Evolutionary conservation across 2,113 vertebrate species (phyloP).

Genomic region (Notarius lentiginosus): DNA sequence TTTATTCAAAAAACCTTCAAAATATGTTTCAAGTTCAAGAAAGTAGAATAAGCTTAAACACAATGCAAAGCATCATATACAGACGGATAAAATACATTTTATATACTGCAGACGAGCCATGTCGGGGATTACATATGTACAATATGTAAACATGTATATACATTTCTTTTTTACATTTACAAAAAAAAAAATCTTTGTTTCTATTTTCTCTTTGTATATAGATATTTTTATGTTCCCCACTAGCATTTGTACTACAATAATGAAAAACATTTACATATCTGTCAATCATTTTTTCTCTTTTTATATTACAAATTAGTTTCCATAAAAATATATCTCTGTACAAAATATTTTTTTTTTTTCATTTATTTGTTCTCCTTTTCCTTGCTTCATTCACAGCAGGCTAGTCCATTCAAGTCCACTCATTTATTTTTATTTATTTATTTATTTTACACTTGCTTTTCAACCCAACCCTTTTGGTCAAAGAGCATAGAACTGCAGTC

Average conservation of each 20-base stretch:
- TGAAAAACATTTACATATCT: conserved; percentile 94
- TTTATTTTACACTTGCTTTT: conserved; percentile 40
- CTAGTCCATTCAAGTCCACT: conserved; percentile 50
- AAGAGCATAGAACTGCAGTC: conserved; percentile 46
- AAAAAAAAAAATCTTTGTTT: conserved; percentile 75
- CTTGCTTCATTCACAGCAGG: conserved; percentile 42
- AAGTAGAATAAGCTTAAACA: conserved; percentile 93
- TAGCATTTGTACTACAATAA: conserved; percentile 94
- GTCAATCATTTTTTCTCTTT: conserved; percentile 78
- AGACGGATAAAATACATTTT: conserved; percentile 99
- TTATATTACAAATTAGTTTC: conserved; percentile 98
- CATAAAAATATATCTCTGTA: conserved; percentile 99
- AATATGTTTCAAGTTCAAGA: conserved; percentile 99
- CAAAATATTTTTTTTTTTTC: conserved; percentile 79
- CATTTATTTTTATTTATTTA: background rate
- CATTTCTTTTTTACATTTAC: conserved; percentile 95
- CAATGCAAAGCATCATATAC: conserved; percentile 98
- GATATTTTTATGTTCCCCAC: conserved; percentile 78
- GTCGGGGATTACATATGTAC: conserved; percentile 96
- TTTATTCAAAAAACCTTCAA: conserved; percentile 99
- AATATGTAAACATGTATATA: conserved; percentile 96
- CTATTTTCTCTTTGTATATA: conserved; percentile 76
- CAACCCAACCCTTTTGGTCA: conserved; percentile 53
- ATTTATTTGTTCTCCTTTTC: conserved; percentile 66
- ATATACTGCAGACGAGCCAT: conserved; percentile 97